Evolutionary conservation across 2,113 vertebrate genomes (phyloP), one percentile per base, ranked within the genome.

Genomic region (Cyrtonyx montezumae): DNA sequence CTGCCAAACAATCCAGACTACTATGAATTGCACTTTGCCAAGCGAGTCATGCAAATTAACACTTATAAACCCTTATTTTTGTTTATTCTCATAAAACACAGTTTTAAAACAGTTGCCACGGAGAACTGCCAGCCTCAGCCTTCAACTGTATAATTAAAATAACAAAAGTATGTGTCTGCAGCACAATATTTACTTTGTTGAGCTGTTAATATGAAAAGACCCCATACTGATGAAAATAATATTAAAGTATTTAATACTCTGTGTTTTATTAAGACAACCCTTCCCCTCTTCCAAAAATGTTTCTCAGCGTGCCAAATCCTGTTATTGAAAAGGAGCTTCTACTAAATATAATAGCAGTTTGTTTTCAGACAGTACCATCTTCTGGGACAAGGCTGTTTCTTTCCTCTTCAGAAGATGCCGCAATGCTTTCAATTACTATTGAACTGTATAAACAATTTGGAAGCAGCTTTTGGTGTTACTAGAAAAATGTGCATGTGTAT

Each of bases 81-180:
- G 30, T 93, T 97, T 97, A 95, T 94, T 97, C 59, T 94, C 53
- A 91, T 78, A 96, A 96, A 97, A 94, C 82, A 40, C 40, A 66
- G 66, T 69, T 93, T 91, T 69, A 92, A 95, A 97, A 73, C 79
- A 85, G 67, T 87, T 95, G 93, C 88, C 87, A 87, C 86, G 91
- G 3, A 66, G 49, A 96, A 86, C 26, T 94, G 70, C 92, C 76
- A 91, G 61, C 28, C 42, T 95, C 77, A 94, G 78, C 61, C 70
- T 78, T 84, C 58, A 13, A 94, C 79, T 76, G 73, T 91, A 93
- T 92, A 95, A 97, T 97, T 97, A 94, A 96, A 97, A 93, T 92
- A 93, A 91, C 82, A 97, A 88, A 92, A n/a, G n/a, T 85, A 89
- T 37, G 6, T 89, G 71, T 88, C 94, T 93, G 37, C 10, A 88